phyloP scores from a whole-genome alignment of 2,113 vertebrate species.

The Pollachius pollachius region DNA sequence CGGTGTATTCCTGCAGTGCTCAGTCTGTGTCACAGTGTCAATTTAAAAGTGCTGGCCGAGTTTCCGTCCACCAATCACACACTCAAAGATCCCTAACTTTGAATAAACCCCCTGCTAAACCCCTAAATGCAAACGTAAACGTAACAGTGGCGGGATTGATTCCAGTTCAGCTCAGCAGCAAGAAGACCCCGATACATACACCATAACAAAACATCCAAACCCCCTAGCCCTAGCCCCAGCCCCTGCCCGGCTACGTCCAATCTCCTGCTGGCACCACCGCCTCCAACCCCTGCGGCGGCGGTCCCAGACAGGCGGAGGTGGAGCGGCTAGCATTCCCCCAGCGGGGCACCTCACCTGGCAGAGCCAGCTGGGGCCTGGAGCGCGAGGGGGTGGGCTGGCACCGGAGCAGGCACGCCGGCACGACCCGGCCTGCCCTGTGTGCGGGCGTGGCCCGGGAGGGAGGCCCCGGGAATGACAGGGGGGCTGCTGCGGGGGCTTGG shows the following conservation, averaged over 20 bases:
- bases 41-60: neutral
- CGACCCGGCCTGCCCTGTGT: conserved; percentile 66
- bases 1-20: neutral
- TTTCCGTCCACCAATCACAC: neutral
- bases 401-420: conserved; percentile 49
- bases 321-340: conserved; percentile 47
- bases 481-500: no score
- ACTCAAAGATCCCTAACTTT: neutral
- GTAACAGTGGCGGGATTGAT: no score
- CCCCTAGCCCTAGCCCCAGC: no score
- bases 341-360: conserved; percentile 58
- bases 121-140: neutral
- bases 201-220: no score
- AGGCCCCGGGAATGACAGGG: no score
- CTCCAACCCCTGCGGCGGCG: conserved; percentile 17
- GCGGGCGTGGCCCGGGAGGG: no score
- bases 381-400: conserved; percentile 52
- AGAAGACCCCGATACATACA: neutral
- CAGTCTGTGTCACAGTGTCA: neutral
- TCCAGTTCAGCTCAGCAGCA: neutral
- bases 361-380: neutral
- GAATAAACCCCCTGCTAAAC: neutral
- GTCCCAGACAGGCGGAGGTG: conserved; percentile 36
- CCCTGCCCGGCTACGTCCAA: no score
- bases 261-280: conserved; percentile 1